phyloP scores from a whole-genome alignment of 2,797 vertebrate genomes.

The Pipistrellus pygmaeus region DNA sequence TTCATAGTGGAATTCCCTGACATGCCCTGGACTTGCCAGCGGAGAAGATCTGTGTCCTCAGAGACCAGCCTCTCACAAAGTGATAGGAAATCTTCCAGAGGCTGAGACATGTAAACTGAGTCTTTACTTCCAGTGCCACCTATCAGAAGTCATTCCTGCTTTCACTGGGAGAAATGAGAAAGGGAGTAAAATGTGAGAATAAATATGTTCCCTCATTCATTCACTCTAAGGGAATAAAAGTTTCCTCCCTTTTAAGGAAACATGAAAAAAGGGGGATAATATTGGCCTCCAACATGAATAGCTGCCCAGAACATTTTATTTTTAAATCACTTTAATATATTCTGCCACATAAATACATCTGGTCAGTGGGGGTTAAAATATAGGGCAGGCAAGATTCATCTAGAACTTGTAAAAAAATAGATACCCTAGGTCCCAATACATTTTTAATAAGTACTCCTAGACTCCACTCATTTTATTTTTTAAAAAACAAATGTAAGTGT shows the following conservation, averaged over 20 bases:
- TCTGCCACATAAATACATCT: neutral
- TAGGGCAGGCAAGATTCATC: neutral
- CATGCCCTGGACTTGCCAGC: neutral
- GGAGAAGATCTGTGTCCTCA: neutral
- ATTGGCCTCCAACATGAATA: neutral
- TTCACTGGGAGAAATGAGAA: neutral
- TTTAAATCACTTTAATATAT: neutral
- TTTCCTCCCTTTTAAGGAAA: neutral
- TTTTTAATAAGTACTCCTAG: neutral
- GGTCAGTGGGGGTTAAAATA: neutral
- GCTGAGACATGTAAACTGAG: neutral
- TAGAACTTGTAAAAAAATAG: neutral
- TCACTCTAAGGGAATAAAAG: neutral
- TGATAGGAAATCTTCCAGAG: neutral
- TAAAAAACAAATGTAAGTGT: neutral
- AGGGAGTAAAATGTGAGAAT: neutral
- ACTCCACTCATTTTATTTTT: neutral
- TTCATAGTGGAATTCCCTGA: neutral
- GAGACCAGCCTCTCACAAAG: neutral
- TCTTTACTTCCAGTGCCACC: too few relatives aligned
- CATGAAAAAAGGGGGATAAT: neutral
- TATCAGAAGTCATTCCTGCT: neutral
- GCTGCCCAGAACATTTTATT: neutral
- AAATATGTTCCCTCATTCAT: neutral
- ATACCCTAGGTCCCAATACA: rapidly evolving